Conservation (phyloP, 2,888 invertebrate genomes). For the Drepanosiphum platanoidis region DNA sequence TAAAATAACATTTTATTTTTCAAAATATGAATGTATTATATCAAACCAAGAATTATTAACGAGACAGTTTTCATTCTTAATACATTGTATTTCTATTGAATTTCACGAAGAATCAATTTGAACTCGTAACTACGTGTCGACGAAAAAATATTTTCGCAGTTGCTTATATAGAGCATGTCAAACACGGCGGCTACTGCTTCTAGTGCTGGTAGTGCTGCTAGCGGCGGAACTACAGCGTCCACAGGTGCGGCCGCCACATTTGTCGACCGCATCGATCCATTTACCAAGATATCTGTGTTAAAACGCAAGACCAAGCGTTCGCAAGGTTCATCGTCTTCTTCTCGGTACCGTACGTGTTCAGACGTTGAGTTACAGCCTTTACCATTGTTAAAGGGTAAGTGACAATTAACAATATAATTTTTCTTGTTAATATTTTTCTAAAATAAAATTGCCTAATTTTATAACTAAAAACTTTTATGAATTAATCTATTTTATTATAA, state of each 20-base stretch:
- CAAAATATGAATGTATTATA: slow-evolving; percentile 24
- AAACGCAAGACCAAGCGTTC: slow-evolving; percentile 98
- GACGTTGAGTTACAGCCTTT: slow-evolving; percentile 96
- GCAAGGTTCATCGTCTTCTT: slow-evolving; percentile 98
- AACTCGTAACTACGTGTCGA: not conserved
- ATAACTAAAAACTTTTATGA: too few species aligned
- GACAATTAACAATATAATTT: not conserved
- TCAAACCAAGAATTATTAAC: slow-evolving; percentile 15
- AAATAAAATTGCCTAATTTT: not conserved
- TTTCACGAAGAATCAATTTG: not conserved
- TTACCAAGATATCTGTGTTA: slow-evolving; percentile 91
- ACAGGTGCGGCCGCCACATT: slow-evolving; percentile 77
- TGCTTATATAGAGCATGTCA: slow-evolving; percentile 59
- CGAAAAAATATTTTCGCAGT: slow-evolving; percentile 12
- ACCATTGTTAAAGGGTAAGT: slow-evolving; percentile 94
- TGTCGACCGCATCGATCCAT: slow-evolving; percentile 99
- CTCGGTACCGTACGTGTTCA: slow-evolving; percentile 96
- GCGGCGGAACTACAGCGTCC: slow-evolving; percentile 43
- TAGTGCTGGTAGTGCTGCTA: slow-evolving; percentile 40
- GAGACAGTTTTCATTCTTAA: not conserved
- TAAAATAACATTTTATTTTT: slow-evolving; percentile 8
- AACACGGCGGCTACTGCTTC: slow-evolving; percentile 53
- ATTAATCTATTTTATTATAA: not conserved
- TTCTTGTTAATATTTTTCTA: not conserved
- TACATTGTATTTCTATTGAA: not conserved